Base-by-base conservation (phyloP, 2,888 invertebrate genomes). In the Portevinia maculata region DNA sequence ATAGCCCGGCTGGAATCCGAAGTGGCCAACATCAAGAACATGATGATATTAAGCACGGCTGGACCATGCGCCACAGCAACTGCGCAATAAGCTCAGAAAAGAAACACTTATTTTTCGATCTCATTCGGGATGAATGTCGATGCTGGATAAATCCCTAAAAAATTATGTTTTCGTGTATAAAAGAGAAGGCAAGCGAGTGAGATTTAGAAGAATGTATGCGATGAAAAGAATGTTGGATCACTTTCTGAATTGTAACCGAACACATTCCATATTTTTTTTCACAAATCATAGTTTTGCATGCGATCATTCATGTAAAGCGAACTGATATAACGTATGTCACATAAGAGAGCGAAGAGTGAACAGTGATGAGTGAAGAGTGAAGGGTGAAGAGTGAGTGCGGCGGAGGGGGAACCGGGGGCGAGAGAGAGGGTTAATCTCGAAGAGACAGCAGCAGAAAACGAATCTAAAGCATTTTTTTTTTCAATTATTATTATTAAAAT, bases 1-100 rank as follows among this genome's bases (percentile, higher is more conserved):
- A 92, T 98, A 85, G 96, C 96, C 87, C 93, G 96, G 86, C 93
- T 98, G 21, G 97, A 97, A 34, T 95, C 96, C 1, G 98, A 98
- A 91, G 97, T 98, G 85, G 97, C 96, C 59, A 96, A 95, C 85
- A 93, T 98, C 6, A 97, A 97, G 90, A 95, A 94, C 87, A 94
- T 95, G 92, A 94, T 96, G 92, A 94, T 94, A 83, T 93, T 94
- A 86, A 93, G 93, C 86, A 85, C 86, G 39, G 85, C 86, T 1
- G 88, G 88, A 24, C 81, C 78, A 13, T 84, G 84, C 57, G 81
- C 74, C 13, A 81, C 79, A 3, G 81, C 81, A 6, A 64, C 75
- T 8, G 79, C 79, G 24, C 81, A 81, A 34, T 81, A 65, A 76
- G 0, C 11, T 11, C 6, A 24, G 5, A 15, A 28, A 11, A 6